Evolutionary conservation across 2,113 vertebrate species (phyloP).

Genomic region (Pelodiscus sinensis): DNA sequence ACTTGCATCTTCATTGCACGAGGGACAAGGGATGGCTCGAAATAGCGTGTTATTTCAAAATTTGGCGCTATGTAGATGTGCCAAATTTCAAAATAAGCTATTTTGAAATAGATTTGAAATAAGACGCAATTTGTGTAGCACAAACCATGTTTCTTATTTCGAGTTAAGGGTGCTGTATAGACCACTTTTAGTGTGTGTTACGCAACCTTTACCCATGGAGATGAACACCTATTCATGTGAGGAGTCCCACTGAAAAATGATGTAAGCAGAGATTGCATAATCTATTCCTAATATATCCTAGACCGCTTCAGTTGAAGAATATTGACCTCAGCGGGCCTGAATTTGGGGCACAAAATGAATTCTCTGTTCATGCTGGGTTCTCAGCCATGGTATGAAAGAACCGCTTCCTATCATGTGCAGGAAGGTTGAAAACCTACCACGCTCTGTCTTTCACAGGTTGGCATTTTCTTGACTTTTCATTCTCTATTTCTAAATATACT

Average conservation of each 20-base stretch:
- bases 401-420: not conserved
- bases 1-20: too few relatives aligned
- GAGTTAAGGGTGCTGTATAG: too few relatives aligned
- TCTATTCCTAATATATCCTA: constrained; percentile 11
- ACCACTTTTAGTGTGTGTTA: too few relatives aligned
- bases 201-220: not conserved
- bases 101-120: too few relatives aligned
- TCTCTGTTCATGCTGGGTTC: not conserved
- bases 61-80: too few relatives aligned
- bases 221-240: not conserved
- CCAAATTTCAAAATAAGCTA: too few relatives aligned
- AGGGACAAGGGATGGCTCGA: too few relatives aligned
- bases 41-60: too few relatives aligned
- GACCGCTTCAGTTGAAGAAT: constrained; percentile 7
- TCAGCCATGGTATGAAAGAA: not conserved
- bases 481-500: not conserved
- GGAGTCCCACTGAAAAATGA: not conserved
- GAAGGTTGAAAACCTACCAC: not conserved
- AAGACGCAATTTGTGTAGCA: too few relatives aligned
- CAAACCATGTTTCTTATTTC: too few relatives aligned
- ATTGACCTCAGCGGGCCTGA: constrained; percentile 1
- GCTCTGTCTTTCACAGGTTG: not conserved
- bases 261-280: not conserved
- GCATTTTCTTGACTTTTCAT: not conserved
- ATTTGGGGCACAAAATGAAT: not conserved